These are phyloP conservation scores for Maniola hyperantus DNA, from an alignment of 2,888 invertebrate genomes.

Conservation along the genomic window DNA sequence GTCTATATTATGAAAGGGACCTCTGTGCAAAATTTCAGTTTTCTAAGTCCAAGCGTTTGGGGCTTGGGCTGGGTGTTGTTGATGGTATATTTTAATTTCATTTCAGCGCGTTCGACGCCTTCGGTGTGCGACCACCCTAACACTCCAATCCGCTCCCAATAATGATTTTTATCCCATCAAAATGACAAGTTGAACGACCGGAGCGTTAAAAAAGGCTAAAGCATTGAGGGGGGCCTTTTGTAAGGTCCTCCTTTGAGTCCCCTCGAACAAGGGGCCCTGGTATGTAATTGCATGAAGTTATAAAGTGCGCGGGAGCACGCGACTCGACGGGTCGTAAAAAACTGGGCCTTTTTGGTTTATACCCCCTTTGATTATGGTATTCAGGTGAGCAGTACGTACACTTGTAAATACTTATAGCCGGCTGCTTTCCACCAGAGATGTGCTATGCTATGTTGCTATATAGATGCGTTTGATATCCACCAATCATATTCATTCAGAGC, in stretches of 20 bases:
- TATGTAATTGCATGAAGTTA: constrained; percentile 37
- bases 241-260: constrained; percentile 38
- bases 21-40: too few species aligned
- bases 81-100: too few species aligned
- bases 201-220: constrained; percentile 44
- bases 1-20: too few species aligned
- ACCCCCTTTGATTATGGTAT: constrained; percentile 18
- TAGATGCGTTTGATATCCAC: too few species aligned
- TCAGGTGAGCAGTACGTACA: constrained; percentile 7
- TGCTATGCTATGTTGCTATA: too few species aligned
- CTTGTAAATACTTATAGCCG: background rate
- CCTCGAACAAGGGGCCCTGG: constrained; percentile 31
- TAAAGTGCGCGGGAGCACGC: constrained; percentile 43
- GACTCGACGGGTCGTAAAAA: constrained; percentile 32
- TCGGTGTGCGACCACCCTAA: background rate
- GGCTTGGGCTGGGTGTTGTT: too few species aligned
- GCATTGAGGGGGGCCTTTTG: constrained; percentile 38
- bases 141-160: constrained; percentile 27
- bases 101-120: too few species aligned
- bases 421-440: too few species aligned
- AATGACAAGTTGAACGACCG: constrained; percentile 69
- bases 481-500: too few species aligned
- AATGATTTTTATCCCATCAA: constrained; percentile 50
- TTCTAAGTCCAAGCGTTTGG: too few species aligned
- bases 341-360: constrained; percentile 23